Percentiles rank a stretch among this genome's conserved stretches.
Evolutionary conservation across 1,140 invertebrate genomes (phyloP).

Genomic region (Monochamus saltuarius): DNA sequence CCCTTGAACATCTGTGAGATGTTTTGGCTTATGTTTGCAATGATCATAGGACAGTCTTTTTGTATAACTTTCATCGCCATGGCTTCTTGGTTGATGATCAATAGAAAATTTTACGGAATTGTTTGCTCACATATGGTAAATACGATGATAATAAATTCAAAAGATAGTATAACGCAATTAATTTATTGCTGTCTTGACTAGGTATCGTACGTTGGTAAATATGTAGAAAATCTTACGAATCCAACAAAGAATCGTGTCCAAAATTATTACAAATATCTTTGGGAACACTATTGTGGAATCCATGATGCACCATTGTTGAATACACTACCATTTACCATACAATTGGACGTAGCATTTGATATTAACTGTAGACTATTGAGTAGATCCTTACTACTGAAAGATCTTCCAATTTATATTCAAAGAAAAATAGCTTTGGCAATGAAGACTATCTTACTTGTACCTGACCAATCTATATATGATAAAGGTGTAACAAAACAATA

Average conservation of each 20-base stretch:
- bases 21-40: slow-evolving; percentile 46
- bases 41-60: slow-evolving; percentile 52
- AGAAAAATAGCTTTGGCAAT: slow-evolving; percentile 53
- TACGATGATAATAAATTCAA: too few species aligned
- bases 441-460: slow-evolving; percentile 53
- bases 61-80: too few species aligned
- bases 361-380: slow-evolving; percentile 54
- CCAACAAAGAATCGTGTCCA: too few species aligned
- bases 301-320: slow-evolving; percentile 51
- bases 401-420: slow-evolving; percentile 53
- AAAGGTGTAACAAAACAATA: slow-evolving; percentile 53
- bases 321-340: slow-evolving; percentile 49
- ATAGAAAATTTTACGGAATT: slow-evolving; percentile 39
- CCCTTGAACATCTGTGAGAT: slow-evolving; percentile 51
- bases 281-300: slow-evolving; percentile 54
- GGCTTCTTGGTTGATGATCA: slow-evolving; percentile 51
- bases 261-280: slow-evolving; percentile 54
- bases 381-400: slow-evolving; percentile 53
- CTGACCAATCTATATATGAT: slow-evolving; percentile 53
- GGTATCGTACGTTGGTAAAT: too few species aligned
- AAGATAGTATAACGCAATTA: too few species aligned
- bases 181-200: too few species aligned
- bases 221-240: too few species aligned
- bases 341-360: slow-evolving; percentile 55
- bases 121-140: background rate